Percentiles rank a stretch among this genome's conserved stretches.
These are phyloP conservation scores for Stegastes partitus DNA, from an alignment of 2,113 vertebrate species.

Conservation along the genomic window DNA sequence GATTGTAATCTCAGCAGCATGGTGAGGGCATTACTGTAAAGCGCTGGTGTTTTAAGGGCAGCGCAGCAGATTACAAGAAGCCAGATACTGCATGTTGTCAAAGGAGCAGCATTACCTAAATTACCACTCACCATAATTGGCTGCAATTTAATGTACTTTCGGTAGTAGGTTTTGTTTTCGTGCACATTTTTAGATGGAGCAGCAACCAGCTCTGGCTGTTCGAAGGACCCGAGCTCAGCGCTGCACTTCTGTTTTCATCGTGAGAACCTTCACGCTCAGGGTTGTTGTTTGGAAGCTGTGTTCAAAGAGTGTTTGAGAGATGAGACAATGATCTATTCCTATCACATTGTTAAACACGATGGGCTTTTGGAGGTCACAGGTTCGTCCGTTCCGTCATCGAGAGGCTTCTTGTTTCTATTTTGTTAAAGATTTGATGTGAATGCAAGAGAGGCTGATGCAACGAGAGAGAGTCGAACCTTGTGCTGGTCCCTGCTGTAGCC, in stretches of 20 bases:
- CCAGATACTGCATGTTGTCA: slow-evolving; percentile 35
- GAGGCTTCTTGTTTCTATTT: slow-evolving; percentile 1
- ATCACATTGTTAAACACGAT: not conserved
- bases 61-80: slow-evolving; percentile 43
- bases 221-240: slow-evolving; percentile 3
- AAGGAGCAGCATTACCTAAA: slow-evolving; percentile 38
- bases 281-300: not conserved
- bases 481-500: slow-evolving; percentile 38
- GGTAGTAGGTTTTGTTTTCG: slow-evolving; percentile 13
- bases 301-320: not conserved
- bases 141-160: slow-evolving; percentile 37
- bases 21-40: slow-evolving; percentile 47
- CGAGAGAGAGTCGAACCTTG: slow-evolving; percentile 36
- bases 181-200: slow-evolving; percentile 10
- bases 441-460: slow-evolving; percentile 56
- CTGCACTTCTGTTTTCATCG: slow-evolving; percentile 27
- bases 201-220: slow-evolving; percentile 11
- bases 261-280: slow-evolving; percentile 18
- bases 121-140: slow-evolving; percentile 29
- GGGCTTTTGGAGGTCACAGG: slow-evolving; percentile 25
- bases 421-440: slow-evolving; percentile 18
- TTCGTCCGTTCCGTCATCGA: not conserved
- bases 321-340: not conserved
- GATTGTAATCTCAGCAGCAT: slow-evolving; percentile 73
- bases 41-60: slow-evolving; percentile 57